These are phyloP conservation scores for Sapayoa aenigma DNA, from an alignment of 2,113 vertebrate species.

Conservation along the genomic window DNA sequence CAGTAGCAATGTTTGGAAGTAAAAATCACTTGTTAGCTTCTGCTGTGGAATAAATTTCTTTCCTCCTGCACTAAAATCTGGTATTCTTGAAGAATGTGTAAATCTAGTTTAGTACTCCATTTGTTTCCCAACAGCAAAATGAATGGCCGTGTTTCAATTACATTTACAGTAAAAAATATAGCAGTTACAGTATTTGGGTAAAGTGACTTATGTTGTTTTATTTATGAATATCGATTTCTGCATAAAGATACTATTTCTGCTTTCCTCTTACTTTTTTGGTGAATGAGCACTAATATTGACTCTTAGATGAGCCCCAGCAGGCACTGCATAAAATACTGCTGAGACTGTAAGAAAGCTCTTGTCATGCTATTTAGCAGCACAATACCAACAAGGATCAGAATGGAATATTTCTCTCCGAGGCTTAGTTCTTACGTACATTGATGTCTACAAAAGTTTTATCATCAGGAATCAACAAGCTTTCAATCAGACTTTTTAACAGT, in stretches of 20 bases:
- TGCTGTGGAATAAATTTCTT: not conserved
- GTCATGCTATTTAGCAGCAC: not conserved
- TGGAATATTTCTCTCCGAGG: not conserved
- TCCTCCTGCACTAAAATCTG: not conserved
- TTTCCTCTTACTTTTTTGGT: slow-evolving; percentile 9
- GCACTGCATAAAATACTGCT: slow-evolving; percentile 4
- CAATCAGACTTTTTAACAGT: not conserved
- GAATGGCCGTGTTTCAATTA: slow-evolving; percentile 52
- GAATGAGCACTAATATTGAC: not conserved
- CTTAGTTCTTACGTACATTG: not conserved
- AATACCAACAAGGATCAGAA: not conserved
- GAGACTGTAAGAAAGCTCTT: not conserved
- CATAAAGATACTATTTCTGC: slow-evolving; percentile 29
- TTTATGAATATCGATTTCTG: slow-evolving; percentile 49
- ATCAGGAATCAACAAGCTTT: not conserved
- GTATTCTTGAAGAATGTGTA: not conserved
- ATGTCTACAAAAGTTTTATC: not conserved
- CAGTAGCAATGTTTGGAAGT: not conserved
- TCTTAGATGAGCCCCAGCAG: not conserved
- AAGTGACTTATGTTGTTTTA: slow-evolving; percentile 34
- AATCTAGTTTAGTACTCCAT: slow-evolving; percentile 11
- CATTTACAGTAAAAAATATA: slow-evolving; percentile 47
- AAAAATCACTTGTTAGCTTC: not conserved
- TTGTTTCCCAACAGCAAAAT: slow-evolving; percentile 38
- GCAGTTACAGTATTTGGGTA: slow-evolving; percentile 49